Evolutionary conservation across 2,888 invertebrate genomes (phyloP), one percentile per base, ranked within the genome.

Genomic region (Boloria euphrosyne): DNA sequence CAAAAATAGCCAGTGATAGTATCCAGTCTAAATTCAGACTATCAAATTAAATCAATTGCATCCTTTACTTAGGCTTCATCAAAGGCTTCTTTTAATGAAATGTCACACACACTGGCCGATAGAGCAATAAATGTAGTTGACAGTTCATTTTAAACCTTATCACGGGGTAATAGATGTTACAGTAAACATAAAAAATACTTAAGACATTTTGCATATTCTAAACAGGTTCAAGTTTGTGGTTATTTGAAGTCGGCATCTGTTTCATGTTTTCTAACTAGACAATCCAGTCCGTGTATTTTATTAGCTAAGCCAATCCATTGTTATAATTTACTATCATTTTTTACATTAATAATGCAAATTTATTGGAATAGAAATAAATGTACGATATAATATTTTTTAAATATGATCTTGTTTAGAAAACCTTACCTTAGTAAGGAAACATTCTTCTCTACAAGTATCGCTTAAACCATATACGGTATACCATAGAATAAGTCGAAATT

Each of bases 1-100:
- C n/a, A n/a, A n/a, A n/a, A n/a, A n/a, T 31, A 49, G 47, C 16
- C n/a, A 16, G 2, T 16, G 13, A 58, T 58, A 59, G 13, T 38
- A 49, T n/a, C 49, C 59, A 50, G 7, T 59, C 49, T 38, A 49
- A 44, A 38, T 17, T n/a, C 43, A 38, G 31, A 44, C 53, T 53
- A 62, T 67, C 62, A 57, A 67, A 65, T 67, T 57, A 66, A 80
- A 66, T 76, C 74, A 74, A 79, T 81, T 80, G 77, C 81, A 78
- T 77, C 76, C 74, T 66, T 76, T 73, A 76, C 75, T 76, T 83
- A 84, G 89, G 87, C 79, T 89, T 89, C 89, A 74, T 79, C 79
- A 80, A 82, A 73, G 89, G 87, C 82, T 89, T 89, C 87, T 75
- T 83, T 84, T 87, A 89, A 89, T 88, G 85, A 88, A 86, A 80